Base-by-base conservation (phyloP, 2,797 vertebrate species). In the Enteromius afrohamiltoni region DNA sequence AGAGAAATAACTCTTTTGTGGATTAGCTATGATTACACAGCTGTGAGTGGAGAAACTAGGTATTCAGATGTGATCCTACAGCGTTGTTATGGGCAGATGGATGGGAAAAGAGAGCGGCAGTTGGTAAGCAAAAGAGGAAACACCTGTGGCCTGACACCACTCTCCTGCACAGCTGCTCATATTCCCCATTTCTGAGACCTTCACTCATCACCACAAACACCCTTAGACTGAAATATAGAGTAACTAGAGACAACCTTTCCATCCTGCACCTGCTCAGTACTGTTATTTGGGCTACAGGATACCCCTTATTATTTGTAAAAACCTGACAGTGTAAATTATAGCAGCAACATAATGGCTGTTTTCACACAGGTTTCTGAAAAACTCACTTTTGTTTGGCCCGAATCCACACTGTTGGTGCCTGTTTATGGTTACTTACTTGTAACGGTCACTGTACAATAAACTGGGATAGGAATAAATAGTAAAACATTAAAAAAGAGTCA, bases 141-240 rank as follows among this genome's bases (percentile, higher is more conserved):
- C 88, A 92, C 90, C 88, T 91, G 90, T 89, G 87, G 82, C 86
- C 88, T 70, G 68, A 82, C 85, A 78, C 51, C 23, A 49, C 64
- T 49, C 83, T 88, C 80, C 55, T 58, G 77, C 84, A 88, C 77
- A 80, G 79, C 85, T 86, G 73, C 78, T 81, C 42, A 37, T 73
- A 76, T 79, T 60, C 16, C 31, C 53, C 70, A 74, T 49, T 47
- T 75, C 60, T 76, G 49, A 73, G 65, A 83, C 79, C 29, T 37
- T 68, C 77, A 77, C 47, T 83, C 78, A 70, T 79, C 78, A 70
- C 79, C 65, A 71, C 31, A 82, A 58, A 47, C 74, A 55, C 60
- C 49, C 47, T 17, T 55, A 71, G 70, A 79, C 75, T 71, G 68
- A 51, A 73, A 71, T 77, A 58, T 45, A 86, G 45, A 80, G 34